phyloP scores from a whole-genome alignment of 2,113 vertebrate genomes.

The Sceloporus undulatus region DNA sequence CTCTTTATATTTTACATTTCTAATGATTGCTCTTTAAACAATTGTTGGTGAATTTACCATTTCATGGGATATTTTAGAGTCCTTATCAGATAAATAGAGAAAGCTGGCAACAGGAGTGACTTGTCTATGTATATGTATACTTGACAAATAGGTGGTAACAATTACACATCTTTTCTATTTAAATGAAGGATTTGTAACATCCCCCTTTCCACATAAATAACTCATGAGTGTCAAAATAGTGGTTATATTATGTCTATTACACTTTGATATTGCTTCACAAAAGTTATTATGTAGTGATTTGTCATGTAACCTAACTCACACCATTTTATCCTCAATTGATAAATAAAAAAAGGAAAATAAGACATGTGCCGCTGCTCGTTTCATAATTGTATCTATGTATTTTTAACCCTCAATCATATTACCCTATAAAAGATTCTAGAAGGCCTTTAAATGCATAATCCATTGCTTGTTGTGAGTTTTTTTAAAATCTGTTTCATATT shows the following conservation, averaged over 20 bases:
- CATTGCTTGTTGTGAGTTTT: conserved; percentile 32
- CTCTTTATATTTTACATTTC: background rate
- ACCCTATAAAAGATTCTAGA: conserved; percentile 44
- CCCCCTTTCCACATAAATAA: background rate
- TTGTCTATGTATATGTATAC: background rate
- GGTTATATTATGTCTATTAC: conserved; percentile 40
- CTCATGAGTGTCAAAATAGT: conserved; percentile 51
- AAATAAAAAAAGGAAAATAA: conserved; percentile 36
- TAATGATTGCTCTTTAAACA: background rate
- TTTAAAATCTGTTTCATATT: conserved; percentile 62
- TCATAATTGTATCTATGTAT: conserved; percentile 32
- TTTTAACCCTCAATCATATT: conserved; percentile 18
- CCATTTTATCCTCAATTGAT: conserved; percentile 53
- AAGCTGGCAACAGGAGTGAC: background rate
- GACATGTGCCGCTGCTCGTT: conserved; percentile 11
- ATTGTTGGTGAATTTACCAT: background rate
- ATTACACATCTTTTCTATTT: conserved; percentile 28
- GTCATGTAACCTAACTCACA: conserved; percentile 52
- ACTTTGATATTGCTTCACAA: conserved; percentile 51
- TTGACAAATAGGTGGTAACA: background rate
- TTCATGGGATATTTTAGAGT: background rate
- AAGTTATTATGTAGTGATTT: conserved; percentile 16
- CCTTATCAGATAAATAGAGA: background rate
- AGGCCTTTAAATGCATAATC: conserved; percentile 58
- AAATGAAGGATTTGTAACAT: background rate